Conservation (phyloP, 2,888 invertebrate species). For the Amblyjoppa proteus region DNA sequence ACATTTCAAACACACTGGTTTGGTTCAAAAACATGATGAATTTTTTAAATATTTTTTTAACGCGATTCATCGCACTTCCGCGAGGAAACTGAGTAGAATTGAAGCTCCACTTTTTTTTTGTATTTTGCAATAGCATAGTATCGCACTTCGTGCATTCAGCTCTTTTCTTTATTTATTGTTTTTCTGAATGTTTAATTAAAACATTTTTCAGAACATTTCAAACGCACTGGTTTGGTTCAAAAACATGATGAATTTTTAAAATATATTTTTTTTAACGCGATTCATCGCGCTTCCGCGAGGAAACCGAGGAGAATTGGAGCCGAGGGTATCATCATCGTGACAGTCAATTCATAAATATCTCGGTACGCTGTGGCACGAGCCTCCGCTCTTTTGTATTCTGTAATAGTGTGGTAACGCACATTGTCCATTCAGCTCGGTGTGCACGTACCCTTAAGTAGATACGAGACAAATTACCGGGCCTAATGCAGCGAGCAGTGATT, state of each 20-base stretch:
- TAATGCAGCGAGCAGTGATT: constrained; percentile 81
- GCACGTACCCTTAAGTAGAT: constrained; percentile 69
- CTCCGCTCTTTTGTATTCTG: constrained; percentile 59
- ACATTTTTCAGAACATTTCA: no score
- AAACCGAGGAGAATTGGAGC: constrained; percentile 31
- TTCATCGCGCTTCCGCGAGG: constrained; percentile 26
- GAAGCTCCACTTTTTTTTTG: constrained; percentile 59
- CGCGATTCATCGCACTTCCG: constrained; percentile 25
- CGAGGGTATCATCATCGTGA: constrained; percentile 37
- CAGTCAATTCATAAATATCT: constrained; percentile 52
- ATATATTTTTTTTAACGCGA: not conserved
- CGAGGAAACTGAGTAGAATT: constrained; percentile 22
- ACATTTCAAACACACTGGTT: not conserved
- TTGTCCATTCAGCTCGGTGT: constrained; percentile 36
- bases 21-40: no score
- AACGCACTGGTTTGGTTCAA: not conserved
- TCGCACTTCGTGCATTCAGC: no score
- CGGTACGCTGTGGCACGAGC: constrained; percentile 70
- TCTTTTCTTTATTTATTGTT: no score
- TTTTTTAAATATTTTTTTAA: not conserved
- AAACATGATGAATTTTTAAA: no score
- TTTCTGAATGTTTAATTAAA: no score
- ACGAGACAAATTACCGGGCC: constrained; percentile 77
- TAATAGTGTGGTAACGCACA: not conserved
- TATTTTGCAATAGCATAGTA: constrained; percentile 20